Conservation (phyloP, 2,797 vertebrate genomes). For the Bradypodion pumilum region DNA sequence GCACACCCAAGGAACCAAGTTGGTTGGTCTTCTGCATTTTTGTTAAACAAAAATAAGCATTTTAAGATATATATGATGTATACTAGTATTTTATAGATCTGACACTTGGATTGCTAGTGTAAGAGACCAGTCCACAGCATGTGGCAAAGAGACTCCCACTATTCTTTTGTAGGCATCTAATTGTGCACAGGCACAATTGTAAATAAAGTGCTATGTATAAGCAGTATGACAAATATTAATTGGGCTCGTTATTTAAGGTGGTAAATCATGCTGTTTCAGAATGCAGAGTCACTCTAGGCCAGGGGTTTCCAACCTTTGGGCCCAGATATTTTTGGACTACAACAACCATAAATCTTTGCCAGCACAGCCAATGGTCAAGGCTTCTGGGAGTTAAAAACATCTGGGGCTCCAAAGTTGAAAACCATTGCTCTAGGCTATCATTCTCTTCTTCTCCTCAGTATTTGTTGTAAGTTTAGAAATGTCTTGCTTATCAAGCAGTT, state of each 20-base stretch:
- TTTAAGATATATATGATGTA: too few relatives aligned
- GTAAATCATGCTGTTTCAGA: background rate
- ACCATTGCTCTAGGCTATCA: too few relatives aligned
- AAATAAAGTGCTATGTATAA: background rate
- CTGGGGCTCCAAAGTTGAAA: too few relatives aligned
- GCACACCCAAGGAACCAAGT: slow-evolving; percentile 13
- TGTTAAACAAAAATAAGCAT: background rate
- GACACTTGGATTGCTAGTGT: background rate
- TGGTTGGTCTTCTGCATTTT: background rate
- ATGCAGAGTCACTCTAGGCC: background rate
- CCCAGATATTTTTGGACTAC: too few relatives aligned
- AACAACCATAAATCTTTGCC: too few relatives aligned
- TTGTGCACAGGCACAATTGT: background rate
- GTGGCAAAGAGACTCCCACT: background rate
- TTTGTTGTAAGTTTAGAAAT: background rate
- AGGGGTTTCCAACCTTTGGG: too few relatives aligned
- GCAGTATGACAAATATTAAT: background rate
- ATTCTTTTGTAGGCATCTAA: background rate
- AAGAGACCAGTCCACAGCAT: background rate
- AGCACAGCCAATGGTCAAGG: too few relatives aligned
- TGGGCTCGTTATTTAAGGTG: background rate
- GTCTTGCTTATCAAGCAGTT: slow-evolving; percentile 3
- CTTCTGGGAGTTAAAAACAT: too few relatives aligned
- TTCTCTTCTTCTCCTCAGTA: fast-evolving
- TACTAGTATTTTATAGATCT: background rate